Percentiles rank a stretch among this genome's conserved stretches.
phyloP scores from a whole-genome alignment of 2,888 invertebrate genomes.

The Incurvaria masculella region DNA sequence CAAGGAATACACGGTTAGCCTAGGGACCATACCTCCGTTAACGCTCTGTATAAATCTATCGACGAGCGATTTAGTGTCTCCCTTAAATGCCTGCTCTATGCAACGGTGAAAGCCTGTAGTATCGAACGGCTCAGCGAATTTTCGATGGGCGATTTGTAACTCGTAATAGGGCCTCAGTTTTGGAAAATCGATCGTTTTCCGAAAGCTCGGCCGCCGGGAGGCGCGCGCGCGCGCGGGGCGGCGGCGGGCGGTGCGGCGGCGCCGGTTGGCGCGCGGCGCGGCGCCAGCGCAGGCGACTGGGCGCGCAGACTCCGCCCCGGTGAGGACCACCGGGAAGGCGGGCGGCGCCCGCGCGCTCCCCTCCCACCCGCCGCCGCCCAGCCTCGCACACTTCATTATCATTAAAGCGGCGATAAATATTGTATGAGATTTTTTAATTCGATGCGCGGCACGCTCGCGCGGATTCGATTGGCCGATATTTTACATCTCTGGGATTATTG shows the following conservation, averaged over 20 bases:
- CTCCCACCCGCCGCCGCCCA: conserved; percentile 20
- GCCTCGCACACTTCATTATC: conserved; percentile 2
- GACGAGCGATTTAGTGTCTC: no score
- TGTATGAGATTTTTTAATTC: conserved; percentile 6
- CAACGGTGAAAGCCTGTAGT: no score
- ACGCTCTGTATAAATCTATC: no score
- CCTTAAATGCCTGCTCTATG: no score
- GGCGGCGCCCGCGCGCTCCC: conserved; percentile 38
- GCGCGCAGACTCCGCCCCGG: conserved; percentile 44
- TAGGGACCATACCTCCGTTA: no score
- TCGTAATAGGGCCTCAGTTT: no score
- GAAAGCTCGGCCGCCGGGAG: conserved; percentile 5
- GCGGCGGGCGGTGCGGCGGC: conserved; percentile 38
- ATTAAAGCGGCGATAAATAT: conserved; percentile 4
- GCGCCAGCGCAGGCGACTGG: conserved; percentile 20
- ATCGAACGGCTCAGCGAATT: no score
- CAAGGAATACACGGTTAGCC: no score
- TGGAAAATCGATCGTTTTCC: no score
- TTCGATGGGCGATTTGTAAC: no score
- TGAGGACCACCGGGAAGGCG: conserved; percentile 54
- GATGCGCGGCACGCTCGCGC: not conserved
- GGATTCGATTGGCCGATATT: not conserved
- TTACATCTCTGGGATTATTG: no score
- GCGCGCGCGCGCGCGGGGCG: conserved; percentile 39
- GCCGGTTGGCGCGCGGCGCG: conserved; percentile 45